Evolutionary conservation across 1,140 invertebrate genomes (phyloP), one percentile per base, ranked within the genome.

Genomic region (Carposina sasakii): DNA sequence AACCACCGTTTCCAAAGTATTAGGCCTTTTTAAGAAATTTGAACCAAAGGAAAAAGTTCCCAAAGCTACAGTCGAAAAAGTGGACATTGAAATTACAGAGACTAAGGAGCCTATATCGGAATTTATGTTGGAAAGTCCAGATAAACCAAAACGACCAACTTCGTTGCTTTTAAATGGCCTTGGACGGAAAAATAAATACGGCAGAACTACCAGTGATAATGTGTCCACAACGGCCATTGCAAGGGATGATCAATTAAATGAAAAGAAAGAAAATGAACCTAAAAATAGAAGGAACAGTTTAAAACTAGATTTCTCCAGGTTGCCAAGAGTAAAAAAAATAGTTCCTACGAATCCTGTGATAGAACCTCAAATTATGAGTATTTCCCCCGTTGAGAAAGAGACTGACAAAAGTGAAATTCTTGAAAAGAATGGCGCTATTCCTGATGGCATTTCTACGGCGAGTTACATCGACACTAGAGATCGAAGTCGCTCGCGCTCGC

Each of bases 21-120:
- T 94, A 15, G 91, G 91, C 2, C 69, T 94, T 0, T 91, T 94
- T 56, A 91, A 90, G 48, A 93, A 90, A 62, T 88, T 89, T 59
- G 91, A 87, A 54, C 70, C 76, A 0, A 84, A 81, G 60, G 77
- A 84, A 12, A 81, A 75, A 57, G 28, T 26, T 46, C 22, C 51
- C 15, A 81, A 72, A 53, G 42, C 59, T 8, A 16, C 59, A 20
- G 30, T 67, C 15, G 71, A 74, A 60, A 78, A 67, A 49, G 54
- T 55, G 23, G 30, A 28, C 8, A 60, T 22, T 36, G 65, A 75
- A 54, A 67, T 52, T 31, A 4, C 60, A 20, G 48, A 54, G 26
- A 47, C 54, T 2, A 64, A 57, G 17, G 71, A 81, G 43, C 54
- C 48, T 36, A 24, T 33, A 30, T 28, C 39, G 5, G 62, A 67